phyloP scores from a whole-genome alignment of 2,888 invertebrate genomes.

The Schrankia costaestrigalis region DNA sequence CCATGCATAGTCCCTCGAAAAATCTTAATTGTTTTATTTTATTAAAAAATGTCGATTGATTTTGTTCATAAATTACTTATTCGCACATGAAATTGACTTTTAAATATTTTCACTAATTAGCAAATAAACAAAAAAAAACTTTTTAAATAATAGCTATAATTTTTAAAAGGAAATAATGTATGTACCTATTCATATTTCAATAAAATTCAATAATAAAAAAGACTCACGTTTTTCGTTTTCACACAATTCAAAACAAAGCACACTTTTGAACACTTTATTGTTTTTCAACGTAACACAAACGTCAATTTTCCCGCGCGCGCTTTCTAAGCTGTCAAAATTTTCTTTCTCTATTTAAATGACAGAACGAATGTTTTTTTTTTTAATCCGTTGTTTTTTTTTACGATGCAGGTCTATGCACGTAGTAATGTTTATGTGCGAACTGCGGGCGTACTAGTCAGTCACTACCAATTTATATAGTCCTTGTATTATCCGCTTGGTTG shows the following conservation, averaged over 20 bases:
- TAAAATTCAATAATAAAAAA: neutral
- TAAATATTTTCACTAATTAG: too few relatives aligned
- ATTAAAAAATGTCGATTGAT: too few relatives aligned
- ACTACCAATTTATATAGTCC: constrained; percentile 59
- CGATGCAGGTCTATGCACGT: constrained; percentile 37
- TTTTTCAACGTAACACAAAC: constrained; percentile 18
- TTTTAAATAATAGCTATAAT: too few relatives aligned
- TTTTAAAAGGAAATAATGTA: too few relatives aligned
- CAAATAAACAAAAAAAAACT: too few relatives aligned
- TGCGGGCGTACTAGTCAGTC: constrained; percentile 44
- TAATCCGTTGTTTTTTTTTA: constrained; percentile 12
- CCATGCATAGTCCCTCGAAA: too few relatives aligned
- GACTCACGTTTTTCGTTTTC: constrained; percentile 16
- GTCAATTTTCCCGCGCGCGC: constrained; percentile 28
- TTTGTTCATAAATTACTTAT: too few relatives aligned
- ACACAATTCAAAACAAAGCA: constrained; percentile 7
- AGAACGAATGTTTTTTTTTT: constrained; percentile 7
- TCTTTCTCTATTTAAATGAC: constrained; percentile 3
- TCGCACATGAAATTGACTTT: too few relatives aligned
- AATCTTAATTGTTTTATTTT: too few relatives aligned
- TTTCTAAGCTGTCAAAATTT: neutral
- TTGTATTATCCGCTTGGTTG: constrained; percentile 39
- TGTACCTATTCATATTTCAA: constrained; percentile 2
- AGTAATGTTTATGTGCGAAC: constrained; percentile 41
- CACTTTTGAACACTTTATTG: constrained; percentile 15